A percentile compares a stretch with the other conserved stretches of the same genome.
These are phyloP conservation scores for Chrysochloris asiatica DNA, from an alignment of 2,113 vertebrate genomes.

Conservation along the genomic window DNA sequence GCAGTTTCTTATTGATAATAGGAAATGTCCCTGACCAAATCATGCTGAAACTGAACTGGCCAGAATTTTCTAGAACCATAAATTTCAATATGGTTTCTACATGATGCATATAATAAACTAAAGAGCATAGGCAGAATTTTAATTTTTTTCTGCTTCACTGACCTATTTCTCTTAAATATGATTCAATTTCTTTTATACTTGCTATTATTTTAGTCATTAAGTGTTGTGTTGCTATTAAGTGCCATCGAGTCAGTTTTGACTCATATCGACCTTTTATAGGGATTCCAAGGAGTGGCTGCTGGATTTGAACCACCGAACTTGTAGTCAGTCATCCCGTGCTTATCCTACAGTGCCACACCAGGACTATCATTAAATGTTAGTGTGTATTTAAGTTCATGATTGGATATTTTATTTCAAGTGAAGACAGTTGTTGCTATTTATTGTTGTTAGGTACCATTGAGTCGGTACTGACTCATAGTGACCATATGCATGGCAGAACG, in stretches of 20 bases:
- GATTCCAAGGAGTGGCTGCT: too few species aligned
- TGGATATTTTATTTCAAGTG: conserved; percentile 42
- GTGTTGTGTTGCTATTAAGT: too few species aligned
- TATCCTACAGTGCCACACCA: too few species aligned
- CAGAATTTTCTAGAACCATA: conserved; percentile 55
- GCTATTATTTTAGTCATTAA: not conserved
- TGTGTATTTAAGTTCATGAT: not conserved
- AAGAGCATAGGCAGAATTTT: conserved; percentile 45
- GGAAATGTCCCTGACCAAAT: conserved; percentile 64
- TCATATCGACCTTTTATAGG: too few species aligned
- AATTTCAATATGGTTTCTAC: conserved; percentile 60
- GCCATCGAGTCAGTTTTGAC: too few species aligned
- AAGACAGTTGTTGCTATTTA: not conserved
- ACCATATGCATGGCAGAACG: too few species aligned
- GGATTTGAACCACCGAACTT: too few species aligned
- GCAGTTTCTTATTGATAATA: conserved; percentile 73
- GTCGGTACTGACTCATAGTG: too few species aligned
- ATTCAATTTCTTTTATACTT: conserved; percentile 40
- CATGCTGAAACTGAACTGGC: conserved; percentile 55
- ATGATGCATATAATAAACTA: not conserved
- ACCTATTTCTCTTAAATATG: conserved; percentile 47
- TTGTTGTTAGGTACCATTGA: too few species aligned
- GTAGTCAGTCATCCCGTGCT: too few species aligned
- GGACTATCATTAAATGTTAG: conserved; percentile 54
- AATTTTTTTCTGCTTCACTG: conserved; percentile 47